Percentiles rank a stretch among this genome's conserved stretches.
Evolutionary conservation across 1,140 invertebrate genomes (phyloP).

Genomic region (Nomia melanderi): DNA sequence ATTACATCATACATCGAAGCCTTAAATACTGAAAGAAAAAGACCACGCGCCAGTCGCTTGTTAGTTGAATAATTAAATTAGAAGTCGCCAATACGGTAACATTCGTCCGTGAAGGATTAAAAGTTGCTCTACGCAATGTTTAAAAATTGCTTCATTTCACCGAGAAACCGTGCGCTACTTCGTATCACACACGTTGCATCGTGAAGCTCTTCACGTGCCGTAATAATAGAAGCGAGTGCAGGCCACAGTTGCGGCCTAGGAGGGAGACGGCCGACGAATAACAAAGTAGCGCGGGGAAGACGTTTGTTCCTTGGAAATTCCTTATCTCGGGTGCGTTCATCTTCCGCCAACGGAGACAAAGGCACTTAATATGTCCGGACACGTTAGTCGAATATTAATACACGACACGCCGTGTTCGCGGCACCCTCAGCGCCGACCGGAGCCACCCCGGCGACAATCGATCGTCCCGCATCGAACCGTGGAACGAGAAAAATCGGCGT

Average conservation of each 20-base stretch:
- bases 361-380: conserved; percentile 34
- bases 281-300: conserved; percentile 27
- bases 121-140: too few species aligned
- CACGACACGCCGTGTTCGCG: too few species aligned
- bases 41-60: too few species aligned
- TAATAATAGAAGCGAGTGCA: conserved; percentile 38
- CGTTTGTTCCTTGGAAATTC: conserved; percentile 28
- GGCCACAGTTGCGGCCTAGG: conserved; percentile 3
- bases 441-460: conserved; percentile 39
- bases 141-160: too few species aligned
- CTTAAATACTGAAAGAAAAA: too few species aligned
- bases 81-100: too few species aligned
- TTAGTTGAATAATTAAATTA: too few species aligned
- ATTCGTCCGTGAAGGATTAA: too few species aligned
- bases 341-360: conserved; percentile 24
- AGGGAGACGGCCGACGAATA: conserved; percentile 32
- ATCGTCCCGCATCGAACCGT: conserved; percentile 22
- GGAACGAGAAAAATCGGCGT: conserved; percentile 37
- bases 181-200: neutral
- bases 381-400: conserved; percentile 60
- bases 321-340: conserved; percentile 52
- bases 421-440: neutral
- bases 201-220: conserved; percentile 35
- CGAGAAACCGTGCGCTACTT: too few species aligned
- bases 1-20: too few species aligned